Percentiles rank a stretch among this genome's conserved stretches.
Evolutionary conservation across 2,797 vertebrate species (phyloP).

Genomic region (Pangasius macronema): DNA sequence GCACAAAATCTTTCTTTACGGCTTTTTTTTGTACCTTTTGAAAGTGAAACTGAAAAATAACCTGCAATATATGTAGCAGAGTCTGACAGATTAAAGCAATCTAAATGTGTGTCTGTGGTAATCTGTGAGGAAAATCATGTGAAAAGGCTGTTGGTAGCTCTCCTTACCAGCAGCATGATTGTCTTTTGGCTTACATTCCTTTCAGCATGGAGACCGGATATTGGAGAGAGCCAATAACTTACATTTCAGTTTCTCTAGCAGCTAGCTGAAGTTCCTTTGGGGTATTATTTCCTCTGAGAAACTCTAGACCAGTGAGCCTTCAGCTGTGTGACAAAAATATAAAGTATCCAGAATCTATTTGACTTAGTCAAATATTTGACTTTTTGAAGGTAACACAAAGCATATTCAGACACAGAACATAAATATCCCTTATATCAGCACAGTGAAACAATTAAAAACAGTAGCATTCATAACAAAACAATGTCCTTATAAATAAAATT

Average conservation of each 20-base stretch:
- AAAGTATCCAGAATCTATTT: neutral
- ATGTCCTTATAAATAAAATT: neutral
- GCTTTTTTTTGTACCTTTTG: neutral
- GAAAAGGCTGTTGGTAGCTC: neutral
- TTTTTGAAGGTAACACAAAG: neutral
- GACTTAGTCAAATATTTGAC: neutral
- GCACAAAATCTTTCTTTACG: neutral
- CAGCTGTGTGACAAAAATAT: neutral
- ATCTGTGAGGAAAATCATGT: neutral
- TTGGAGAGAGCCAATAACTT: neutral
- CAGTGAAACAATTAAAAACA: neutral
- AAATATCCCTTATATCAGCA: neutral
- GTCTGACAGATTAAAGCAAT: neutral
- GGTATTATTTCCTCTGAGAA: neutral
- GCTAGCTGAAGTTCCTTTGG: constrained; percentile 36
- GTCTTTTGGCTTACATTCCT: constrained; percentile 5
- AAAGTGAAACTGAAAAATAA: constrained; percentile 10
- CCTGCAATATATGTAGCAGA: neutral
- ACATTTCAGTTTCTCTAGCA: constrained; percentile 17
- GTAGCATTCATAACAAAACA: neutral
- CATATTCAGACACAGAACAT: neutral
- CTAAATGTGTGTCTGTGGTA: neutral
- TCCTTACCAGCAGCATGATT: neutral
- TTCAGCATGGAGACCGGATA: neutral
- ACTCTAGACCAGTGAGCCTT: neutral